phyloP scores from a whole-genome alignment of 2,113 vertebrate species.

The Tretioscincus oriximinensis region DNA sequence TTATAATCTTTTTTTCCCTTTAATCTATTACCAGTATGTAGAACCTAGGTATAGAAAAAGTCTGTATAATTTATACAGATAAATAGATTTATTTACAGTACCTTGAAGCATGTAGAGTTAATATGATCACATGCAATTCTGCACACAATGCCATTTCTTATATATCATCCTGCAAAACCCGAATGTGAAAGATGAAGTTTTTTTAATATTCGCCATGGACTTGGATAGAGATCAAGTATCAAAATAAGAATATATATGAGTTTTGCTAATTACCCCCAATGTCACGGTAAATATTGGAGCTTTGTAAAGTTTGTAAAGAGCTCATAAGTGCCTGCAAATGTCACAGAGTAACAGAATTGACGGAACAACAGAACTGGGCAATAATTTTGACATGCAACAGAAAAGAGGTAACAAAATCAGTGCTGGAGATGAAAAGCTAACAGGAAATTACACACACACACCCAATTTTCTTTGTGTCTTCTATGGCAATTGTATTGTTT shows the following conservation, averaged over 20 bases:
- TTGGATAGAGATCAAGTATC: background rate
- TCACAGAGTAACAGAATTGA: too few relatives aligned
- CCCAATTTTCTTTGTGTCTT: too few relatives aligned
- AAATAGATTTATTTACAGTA: background rate
- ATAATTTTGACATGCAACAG: too few relatives aligned
- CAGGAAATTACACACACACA: too few relatives aligned
- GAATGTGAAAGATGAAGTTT: background rate
- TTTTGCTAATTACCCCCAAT: background rate
- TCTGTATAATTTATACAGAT: background rate
- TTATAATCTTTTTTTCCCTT: conserved; percentile 66
- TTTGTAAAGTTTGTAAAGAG: background rate
- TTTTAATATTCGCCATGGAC: background rate
- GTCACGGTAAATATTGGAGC: background rate
- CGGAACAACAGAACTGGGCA: background rate
- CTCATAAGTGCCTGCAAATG: too few relatives aligned
- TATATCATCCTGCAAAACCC: background rate
- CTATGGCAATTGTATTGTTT: too few relatives aligned
- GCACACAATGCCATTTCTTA: background rate
- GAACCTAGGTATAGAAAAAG: background rate
- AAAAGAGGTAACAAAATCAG: too few relatives aligned
- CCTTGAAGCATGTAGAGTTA: background rate
- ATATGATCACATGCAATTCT: background rate
- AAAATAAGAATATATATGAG: background rate
- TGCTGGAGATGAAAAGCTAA: too few relatives aligned
- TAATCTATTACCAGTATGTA: conserved; percentile 58